Percentiles rank a stretch among this genome's conserved stretches.
Evolutionary conservation across 2,888 invertebrate species (phyloP).

Genomic region (Strigamia transsilvanica): DNA sequence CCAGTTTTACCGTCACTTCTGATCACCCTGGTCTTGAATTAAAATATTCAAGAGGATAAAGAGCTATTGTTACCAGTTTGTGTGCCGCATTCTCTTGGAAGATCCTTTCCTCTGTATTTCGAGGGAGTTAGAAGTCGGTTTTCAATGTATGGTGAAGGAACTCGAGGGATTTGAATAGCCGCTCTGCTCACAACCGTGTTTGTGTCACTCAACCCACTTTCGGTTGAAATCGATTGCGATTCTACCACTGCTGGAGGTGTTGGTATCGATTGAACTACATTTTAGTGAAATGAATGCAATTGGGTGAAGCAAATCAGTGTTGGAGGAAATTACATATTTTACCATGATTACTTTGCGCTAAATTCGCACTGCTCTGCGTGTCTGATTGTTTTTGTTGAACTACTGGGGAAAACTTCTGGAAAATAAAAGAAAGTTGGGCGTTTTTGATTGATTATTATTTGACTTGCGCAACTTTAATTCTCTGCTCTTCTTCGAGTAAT

Average conservation of each 20-base stretch:
- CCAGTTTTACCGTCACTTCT: too few species aligned
- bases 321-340: constrained; percentile 62
- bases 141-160: constrained; percentile 59
- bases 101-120: constrained; percentile 63
- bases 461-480: constrained; percentile 58
- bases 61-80: constrained; percentile 56
- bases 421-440: not conserved
- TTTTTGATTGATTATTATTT: not conserved
- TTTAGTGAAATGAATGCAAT: not conserved
- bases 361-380: constrained; percentile 72
- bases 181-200: not conserved
- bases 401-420: not conserved
- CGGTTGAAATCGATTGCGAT: constrained; percentile 57
- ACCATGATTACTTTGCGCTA: constrained; percentile 77
- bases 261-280: constrained; percentile 12
- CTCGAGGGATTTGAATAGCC: constrained; percentile 7
- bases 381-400: not conserved
- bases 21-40: too few species aligned
- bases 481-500: constrained; percentile 71
- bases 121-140: constrained; percentile 70
- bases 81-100: constrained; percentile 53
- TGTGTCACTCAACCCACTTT: not conserved
- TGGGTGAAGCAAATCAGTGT: not conserved
- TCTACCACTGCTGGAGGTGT: constrained; percentile 58
- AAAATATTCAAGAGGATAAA: too few species aligned